Conservation (phyloP, 2,113 vertebrate genomes). For the Macquaria ambigua region DNA sequence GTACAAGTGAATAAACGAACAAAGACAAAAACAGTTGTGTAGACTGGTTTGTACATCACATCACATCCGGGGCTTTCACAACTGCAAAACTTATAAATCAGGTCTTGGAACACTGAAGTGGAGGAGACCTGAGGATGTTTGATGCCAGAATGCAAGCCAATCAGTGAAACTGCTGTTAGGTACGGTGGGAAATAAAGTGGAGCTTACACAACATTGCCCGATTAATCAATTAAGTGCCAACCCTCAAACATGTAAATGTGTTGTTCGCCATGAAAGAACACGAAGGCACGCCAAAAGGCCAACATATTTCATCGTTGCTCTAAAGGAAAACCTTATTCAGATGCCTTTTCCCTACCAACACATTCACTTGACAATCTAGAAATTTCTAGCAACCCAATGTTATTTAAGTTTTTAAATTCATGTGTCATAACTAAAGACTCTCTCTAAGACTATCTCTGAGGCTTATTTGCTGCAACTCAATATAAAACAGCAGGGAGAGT, state of each 20-base stretch:
- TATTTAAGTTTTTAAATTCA: neutral
- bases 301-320: neutral
- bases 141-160: slow-evolving; percentile 34
- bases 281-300: neutral
- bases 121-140: slow-evolving; percentile 52
- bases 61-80: slow-evolving; percentile 42
- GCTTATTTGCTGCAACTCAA: neutral
- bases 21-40: slow-evolving; percentile 42
- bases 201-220: neutral
- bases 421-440: neutral
- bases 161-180: slow-evolving; percentile 13
- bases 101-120: slow-evolving; percentile 33
- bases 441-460: neutral
- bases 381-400: neutral
- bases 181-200: slow-evolving; percentile 6
- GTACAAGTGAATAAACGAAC: slow-evolving; percentile 26
- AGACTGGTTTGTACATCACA: slow-evolving; percentile 41
- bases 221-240: slow-evolving; percentile 34
- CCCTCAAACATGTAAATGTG: neutral
- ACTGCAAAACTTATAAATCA: slow-evolving; percentile 49
- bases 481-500: neutral
- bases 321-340: neutral
- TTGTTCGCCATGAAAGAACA: neutral
- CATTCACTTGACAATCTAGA: neutral
- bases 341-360: neutral